Evolutionary conservation across 2,797 vertebrate species (phyloP).

Genomic region (Zalophus californianus): DNA sequence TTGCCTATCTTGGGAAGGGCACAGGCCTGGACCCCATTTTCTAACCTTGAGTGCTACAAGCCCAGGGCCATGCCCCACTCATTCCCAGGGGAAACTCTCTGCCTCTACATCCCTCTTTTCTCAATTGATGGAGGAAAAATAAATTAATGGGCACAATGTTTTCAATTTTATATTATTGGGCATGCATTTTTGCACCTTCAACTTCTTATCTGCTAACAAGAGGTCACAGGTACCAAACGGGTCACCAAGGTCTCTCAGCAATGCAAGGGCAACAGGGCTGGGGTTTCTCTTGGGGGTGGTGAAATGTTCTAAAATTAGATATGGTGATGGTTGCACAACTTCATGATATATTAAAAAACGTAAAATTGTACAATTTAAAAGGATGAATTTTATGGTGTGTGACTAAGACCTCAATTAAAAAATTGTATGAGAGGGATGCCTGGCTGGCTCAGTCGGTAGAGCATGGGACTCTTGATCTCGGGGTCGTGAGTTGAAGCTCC

Average conservation of each 20-base stretch:
- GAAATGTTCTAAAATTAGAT: slow-evolving; percentile 18
- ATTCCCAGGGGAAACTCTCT: not conserved
- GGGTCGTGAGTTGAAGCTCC: not conserved
- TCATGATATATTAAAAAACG: not conserved
- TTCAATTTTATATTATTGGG: not conserved
- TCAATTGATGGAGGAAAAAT: not conserved
- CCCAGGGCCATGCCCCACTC: not conserved
- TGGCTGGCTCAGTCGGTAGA: not conserved
- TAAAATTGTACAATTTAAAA: not conserved
- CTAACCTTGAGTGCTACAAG: not conserved
- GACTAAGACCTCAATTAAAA: not conserved
- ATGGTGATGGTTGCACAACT: not conserved
- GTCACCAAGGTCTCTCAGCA: not conserved
- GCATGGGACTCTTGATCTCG: not conserved
- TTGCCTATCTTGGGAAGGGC: not conserved
- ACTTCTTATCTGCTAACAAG: not conserved
- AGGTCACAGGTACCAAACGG: not conserved
- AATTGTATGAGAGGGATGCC: not conserved
- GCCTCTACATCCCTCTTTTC: not conserved
- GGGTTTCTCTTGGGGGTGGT: not conserved
- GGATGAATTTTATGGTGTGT: not conserved
- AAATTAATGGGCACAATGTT: not conserved
- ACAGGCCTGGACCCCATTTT: not conserved
- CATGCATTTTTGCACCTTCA: not conserved
- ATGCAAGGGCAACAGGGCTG: not conserved